A percentile compares a stretch with the other conserved stretches of the same genome.
Evolutionary conservation across 1,140 invertebrate genomes (phyloP).

Genomic region (Drosophila nannoptera): DNA sequence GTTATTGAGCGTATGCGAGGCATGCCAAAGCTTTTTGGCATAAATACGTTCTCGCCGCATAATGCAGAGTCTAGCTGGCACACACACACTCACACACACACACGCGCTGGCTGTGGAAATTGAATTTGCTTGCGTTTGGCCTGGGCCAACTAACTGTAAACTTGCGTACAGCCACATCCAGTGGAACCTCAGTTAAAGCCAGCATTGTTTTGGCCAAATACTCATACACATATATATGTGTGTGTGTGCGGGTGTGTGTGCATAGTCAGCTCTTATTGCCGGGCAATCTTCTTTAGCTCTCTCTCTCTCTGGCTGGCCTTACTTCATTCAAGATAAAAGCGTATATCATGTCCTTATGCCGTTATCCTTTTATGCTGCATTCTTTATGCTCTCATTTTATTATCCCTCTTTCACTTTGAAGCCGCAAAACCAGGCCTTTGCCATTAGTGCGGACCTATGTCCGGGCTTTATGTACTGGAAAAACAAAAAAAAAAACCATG

Average conservation of each 20-base stretch:
- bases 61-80: constrained; percentile 41
- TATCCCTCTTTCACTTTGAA: constrained; percentile 35
- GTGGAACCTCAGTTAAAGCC: background rate
- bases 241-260: constrained; percentile 8
- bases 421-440: constrained; percentile 22
- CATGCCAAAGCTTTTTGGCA: constrained; percentile 57
- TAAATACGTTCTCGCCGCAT: constrained; percentile 57
- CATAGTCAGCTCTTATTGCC: constrained; percentile 26
- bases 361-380: constrained; percentile 55
- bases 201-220: constrained; percentile 20
- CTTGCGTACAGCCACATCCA: constrained; percentile 13
- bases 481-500: constrained; percentile 4
- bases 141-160: constrained; percentile 14
- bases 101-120: constrained; percentile 29
- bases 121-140: constrained; percentile 53
- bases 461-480: constrained; percentile 52
- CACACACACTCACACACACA: constrained; percentile 5
- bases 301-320: constrained; percentile 4
- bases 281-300: background rate
- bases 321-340: constrained; percentile 47
- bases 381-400: constrained; percentile 49
- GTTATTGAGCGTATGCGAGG: constrained; percentile 46
- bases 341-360: constrained; percentile 36
- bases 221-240: constrained; percentile 28
- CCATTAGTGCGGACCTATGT: constrained; percentile 34